Base-by-base conservation (phyloP, 2,113 vertebrate genomes). In the Ceuthmochares aereus region DNA sequence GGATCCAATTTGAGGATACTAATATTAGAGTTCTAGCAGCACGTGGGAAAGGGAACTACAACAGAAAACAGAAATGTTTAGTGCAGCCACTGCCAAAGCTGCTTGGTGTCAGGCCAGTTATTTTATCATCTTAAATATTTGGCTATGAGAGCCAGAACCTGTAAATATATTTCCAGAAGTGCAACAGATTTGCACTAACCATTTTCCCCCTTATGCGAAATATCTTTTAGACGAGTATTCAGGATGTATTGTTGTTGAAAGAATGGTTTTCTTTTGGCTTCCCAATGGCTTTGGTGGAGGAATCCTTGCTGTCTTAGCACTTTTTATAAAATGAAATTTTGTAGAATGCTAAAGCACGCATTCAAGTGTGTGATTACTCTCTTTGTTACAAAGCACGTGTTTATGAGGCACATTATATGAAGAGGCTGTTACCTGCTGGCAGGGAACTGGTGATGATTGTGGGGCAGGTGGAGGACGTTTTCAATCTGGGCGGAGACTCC, bases 41-140 rank as follows among this genome's bases (percentile, higher is more conserved):
- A 8, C 40, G 86, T 88, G 51, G 16, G 59, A 84, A 89, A 27
- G 30, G 63, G 27, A 49, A 25, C 17, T 54, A 25, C 9, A 49
- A 40, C 30, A 56, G 26, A 52, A 59, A 74, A 95, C 84, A 94
- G 62, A 76, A 66, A 72, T 59, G 37, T 75, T 95, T 74, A 81
- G 52, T 62, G 36, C 34, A 88, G 55, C 70, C 63, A 29, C 87
- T 95, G 93, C 84, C 45, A 69, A 86, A 95, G 93, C 69, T 43
- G 67, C 76, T 89, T 12, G 1, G 37, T 96, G 89, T 95, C 62
- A n/a, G 84, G 77, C 69, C 77, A 88, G 72, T 97, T 95, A 90
- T 91, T 79, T 97, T 96, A 87, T 95, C 68, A 92, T 92, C 78
- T 91, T 89, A 96, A 97, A 94, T 84, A 96, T 85, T 95, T 95